phyloP scores from a whole-genome alignment of 2,888 invertebrate species.

The Leptarthrus brevirostris region DNA sequence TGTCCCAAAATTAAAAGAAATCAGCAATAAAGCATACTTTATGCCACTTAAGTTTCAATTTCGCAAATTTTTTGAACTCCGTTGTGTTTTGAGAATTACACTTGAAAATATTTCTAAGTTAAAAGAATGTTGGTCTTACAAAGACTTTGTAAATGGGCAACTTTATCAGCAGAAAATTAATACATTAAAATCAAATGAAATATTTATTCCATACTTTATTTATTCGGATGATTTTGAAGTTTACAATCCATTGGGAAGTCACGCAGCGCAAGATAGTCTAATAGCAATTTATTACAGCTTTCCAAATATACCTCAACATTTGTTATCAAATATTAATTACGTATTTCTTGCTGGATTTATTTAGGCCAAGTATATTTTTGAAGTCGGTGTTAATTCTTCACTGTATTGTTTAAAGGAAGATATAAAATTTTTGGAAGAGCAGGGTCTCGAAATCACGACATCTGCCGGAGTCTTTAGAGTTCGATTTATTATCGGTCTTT shows the following conservation, averaged over 20 bases:
- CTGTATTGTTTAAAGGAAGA: too few species aligned
- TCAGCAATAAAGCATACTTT: neutral
- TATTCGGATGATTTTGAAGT: too few species aligned
- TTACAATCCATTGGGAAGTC: too few species aligned
- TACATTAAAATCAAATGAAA: neutral
- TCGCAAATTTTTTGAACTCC: slow-evolving; percentile 3
- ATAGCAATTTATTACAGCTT: too few species aligned
- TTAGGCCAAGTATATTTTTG: too few species aligned
- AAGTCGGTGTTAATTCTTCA: too few species aligned
- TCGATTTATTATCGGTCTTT: too few species aligned
- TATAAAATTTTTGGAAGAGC: too few species aligned
- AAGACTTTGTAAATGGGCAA: neutral
- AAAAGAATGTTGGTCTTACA: neutral
- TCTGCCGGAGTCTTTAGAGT: too few species aligned
- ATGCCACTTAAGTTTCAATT: neutral
- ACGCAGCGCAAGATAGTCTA: neutral
- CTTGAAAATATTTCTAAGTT: neutral
- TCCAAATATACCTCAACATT: neutral
- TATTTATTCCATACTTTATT: neutral
- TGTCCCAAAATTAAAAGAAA: neutral
- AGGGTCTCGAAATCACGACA: too few species aligned
- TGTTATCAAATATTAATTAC: neutral
- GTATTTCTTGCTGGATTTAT: neutral
- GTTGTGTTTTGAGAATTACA: neutral
- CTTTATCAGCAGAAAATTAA: neutral